Conservation (phyloP, 2,888 invertebrate genomes). For the Drosophila anceps region DNA sequence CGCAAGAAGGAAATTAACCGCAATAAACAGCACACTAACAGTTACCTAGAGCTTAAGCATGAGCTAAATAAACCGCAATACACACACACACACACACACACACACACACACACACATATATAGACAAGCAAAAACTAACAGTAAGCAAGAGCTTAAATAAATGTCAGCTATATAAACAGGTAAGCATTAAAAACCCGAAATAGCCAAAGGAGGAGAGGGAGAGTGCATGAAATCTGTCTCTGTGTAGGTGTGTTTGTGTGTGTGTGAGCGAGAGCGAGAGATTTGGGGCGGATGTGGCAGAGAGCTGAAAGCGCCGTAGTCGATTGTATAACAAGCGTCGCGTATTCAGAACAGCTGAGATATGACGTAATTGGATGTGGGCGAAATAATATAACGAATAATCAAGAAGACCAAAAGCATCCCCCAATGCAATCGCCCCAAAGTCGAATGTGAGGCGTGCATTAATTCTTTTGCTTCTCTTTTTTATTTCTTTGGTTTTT, state of each 20-base stretch:
- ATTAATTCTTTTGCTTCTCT: neutral
- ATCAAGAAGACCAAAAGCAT: conserved; percentile 13
- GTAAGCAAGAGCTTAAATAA: conserved; percentile 46
- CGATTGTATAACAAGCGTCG: conserved; percentile 68
- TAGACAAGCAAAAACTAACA: conserved; percentile 5
- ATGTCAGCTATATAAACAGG: conserved; percentile 39
- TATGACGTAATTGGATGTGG: conserved; percentile 84
- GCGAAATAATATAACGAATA: conserved; percentile 59
- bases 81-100: conserved; percentile 8
- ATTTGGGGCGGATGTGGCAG: conserved; percentile 8
- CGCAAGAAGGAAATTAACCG: conserved; percentile 23
- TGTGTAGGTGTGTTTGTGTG: neutral
- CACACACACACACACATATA: conserved; percentile 1
- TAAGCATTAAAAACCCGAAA: conserved; percentile 40
- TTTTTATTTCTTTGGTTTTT: conserved; percentile 9
- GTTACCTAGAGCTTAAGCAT: conserved; percentile 30
- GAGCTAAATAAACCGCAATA: conserved; percentile 30
- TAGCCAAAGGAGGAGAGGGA: conserved; percentile 13
- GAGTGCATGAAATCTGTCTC: neutral
- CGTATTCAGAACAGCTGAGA: conserved; percentile 83
- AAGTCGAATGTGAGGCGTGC: neutral
- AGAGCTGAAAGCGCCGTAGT: conserved; percentile 26
- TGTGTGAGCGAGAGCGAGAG: neutral
- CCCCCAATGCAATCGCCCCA: neutral
- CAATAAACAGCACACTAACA: conserved; percentile 24